Evolutionary conservation across 2,797 vertebrate species (phyloP).

Genomic region (Sylvilagus floridanus): DNA sequence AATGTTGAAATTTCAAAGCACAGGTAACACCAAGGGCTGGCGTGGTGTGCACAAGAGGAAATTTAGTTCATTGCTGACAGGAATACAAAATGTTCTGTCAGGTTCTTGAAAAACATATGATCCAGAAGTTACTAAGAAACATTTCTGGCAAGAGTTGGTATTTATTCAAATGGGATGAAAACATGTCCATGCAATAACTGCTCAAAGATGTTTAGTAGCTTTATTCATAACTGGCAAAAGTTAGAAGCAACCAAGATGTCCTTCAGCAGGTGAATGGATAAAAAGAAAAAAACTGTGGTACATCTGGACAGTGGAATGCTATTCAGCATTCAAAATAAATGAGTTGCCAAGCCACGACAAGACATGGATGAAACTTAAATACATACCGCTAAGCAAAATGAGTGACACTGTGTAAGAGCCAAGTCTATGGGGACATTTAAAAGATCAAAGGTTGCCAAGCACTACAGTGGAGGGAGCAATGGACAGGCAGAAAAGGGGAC

Average conservation of each 20-base stretch:
- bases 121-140: background rate
- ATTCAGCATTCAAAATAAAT: background rate
- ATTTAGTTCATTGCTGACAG: background rate
- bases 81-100: background rate
- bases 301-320: background rate
- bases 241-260: background rate
- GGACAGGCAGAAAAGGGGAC: background rate
- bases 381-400: background rate
- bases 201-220: background rate
- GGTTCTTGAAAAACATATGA: conserved; percentile 13
- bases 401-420: background rate
- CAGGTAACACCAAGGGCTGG: background rate
- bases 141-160: background rate
- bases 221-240: background rate
- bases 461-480: background rate
- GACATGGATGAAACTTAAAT: background rate
- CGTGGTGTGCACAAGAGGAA: background rate
- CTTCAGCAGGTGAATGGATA: background rate
- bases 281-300: background rate
- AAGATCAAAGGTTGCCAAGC: background rate
- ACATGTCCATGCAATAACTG: background rate
- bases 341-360: background rate
- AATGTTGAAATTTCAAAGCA: background rate
- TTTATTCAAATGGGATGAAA: background rate
- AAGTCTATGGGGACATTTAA: background rate